A percentile compares a stretch with the other conserved stretches of the same genome.
phyloP scores from a whole-genome alignment of 2,113 vertebrate species.

The Callocephalon fimbriatum region DNA sequence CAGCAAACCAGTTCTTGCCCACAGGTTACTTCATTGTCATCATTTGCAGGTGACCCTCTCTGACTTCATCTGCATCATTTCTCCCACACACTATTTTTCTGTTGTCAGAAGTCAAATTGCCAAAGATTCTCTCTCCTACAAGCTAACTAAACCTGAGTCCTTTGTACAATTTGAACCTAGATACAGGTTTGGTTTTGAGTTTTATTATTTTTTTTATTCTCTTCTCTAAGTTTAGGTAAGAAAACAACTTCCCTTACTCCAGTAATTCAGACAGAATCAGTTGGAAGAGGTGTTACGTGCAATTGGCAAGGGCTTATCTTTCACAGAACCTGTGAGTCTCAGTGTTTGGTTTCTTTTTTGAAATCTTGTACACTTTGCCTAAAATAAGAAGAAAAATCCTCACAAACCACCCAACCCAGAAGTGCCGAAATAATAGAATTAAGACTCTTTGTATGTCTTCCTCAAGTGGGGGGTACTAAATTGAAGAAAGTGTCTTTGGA shows the following conservation, averaged over 20 bases:
- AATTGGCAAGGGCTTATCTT: neutral
- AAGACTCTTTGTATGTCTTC: neutral
- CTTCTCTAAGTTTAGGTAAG: neutral
- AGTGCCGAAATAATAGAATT: neutral
- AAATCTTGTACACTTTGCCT: neutral
- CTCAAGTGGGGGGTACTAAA: neutral
- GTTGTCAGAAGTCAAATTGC: neutral
- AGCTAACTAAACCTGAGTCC: neutral
- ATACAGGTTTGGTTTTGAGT: neutral
- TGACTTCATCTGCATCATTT: neutral
- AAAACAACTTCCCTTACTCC: neutral
- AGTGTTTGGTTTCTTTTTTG: neutral
- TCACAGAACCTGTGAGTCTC: neutral
- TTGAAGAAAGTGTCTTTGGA: neutral
- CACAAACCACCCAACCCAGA: neutral
- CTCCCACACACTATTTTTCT: neutral
- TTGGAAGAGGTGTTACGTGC: neutral
- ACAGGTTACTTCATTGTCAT: neutral
- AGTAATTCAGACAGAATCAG: neutral
- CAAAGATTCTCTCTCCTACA: neutral
- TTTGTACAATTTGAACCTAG: neutral
- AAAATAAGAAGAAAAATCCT: neutral
- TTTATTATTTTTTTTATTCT: neutral
- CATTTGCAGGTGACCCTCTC: neutral
- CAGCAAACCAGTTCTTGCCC: neutral